Conservation (phyloP, 2,888 invertebrate species). For the Zonitis immaculata region DNA sequence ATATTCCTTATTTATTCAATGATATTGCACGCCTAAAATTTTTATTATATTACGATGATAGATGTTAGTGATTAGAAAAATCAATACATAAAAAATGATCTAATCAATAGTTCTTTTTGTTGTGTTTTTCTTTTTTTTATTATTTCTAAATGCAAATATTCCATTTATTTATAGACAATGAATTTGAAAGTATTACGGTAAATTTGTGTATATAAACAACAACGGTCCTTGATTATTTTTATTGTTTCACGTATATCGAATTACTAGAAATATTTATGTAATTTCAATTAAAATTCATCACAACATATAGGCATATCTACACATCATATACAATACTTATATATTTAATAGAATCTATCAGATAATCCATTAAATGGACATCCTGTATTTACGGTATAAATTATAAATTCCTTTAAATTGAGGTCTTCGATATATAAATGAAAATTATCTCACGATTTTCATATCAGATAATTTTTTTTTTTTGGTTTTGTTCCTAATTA, state of each 20-base stretch:
- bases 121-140: no score
- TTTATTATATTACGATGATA: no score
- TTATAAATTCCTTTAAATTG: no score
- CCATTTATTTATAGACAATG: conserved; percentile 1
- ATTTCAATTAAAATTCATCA: conserved; percentile 2
- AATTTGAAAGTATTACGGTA: conserved; percentile 18
- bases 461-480: background rate
- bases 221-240: conserved; percentile 15
- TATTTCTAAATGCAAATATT: background rate
- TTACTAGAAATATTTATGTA: conserved; percentile 16
- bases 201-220: conserved; percentile 14
- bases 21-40: no score
- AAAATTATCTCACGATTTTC: background rate
- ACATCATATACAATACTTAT: background rate
- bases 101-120: background rate
- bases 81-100: background rate
- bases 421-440: background rate
- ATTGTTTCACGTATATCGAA: conserved; percentile 16
- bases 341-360: background rate
- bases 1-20: conserved; percentile 7
- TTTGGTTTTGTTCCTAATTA: no score
- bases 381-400: background rate
- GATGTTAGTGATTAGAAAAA: background rate
- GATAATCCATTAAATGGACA: no score
- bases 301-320: background rate